Conservation (phyloP, 2,888 invertebrate species). For the Ditula angustiorana region DNA sequence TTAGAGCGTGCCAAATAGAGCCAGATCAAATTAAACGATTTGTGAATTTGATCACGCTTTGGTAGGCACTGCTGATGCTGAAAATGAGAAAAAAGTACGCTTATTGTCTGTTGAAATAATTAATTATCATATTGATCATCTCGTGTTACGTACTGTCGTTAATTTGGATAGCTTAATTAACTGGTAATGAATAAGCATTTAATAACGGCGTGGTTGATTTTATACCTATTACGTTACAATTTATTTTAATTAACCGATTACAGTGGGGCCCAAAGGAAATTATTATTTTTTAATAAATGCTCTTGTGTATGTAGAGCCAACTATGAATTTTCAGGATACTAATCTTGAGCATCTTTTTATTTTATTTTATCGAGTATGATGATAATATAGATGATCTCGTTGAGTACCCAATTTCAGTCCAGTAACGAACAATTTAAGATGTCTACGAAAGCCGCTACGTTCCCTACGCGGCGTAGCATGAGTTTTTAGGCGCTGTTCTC, state of each 20-base stretch:
- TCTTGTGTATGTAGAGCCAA: not conserved
- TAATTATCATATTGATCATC: not conserved
- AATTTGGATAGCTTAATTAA: not conserved
- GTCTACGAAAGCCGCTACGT: constrained; percentile 1
- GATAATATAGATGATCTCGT: too few species aligned
- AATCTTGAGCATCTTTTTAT: too few species aligned
- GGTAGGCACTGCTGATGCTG: too few species aligned
- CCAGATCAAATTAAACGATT: too few species aligned
- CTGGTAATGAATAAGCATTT: not conserved
- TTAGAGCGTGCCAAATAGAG: too few species aligned
- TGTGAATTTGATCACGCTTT: too few species aligned
- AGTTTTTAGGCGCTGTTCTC: not conserved
- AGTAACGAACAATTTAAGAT: not conserved
- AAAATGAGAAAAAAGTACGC: not conserved
- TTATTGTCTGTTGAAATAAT: not conserved
- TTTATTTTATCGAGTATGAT: too few species aligned
- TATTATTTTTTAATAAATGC: not conserved
- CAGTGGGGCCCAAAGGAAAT: too few species aligned
- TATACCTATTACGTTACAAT: too few species aligned
- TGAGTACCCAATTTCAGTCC: not conserved
- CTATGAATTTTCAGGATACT: too few species aligned
- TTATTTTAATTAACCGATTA: too few species aligned
- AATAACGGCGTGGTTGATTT: not conserved
- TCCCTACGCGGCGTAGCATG: constrained; percentile 3
- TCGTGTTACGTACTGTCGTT: not conserved